phyloP scores from a whole-genome alignment of 2,888 invertebrate genomes.

The Encarsia formosa region DNA sequence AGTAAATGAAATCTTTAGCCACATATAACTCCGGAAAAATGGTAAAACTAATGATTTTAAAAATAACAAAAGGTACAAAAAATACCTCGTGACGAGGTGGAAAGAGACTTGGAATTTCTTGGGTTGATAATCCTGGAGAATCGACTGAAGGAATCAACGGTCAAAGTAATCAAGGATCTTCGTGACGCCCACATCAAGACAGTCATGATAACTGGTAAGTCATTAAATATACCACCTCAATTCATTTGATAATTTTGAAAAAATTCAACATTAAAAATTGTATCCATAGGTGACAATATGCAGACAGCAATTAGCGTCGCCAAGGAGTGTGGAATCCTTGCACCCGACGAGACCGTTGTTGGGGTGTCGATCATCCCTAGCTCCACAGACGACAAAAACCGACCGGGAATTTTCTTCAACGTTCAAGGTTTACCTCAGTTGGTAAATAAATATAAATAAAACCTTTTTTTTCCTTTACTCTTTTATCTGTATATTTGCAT shows the following conservation, averaged over 20 bases:
- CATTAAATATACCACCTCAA: neutral
- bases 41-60: too few species aligned
- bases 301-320: constrained; percentile 90
- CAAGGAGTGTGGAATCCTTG: constrained; percentile 74
- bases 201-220: constrained; percentile 82
- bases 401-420: constrained; percentile 43
- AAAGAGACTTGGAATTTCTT: constrained; percentile 67
- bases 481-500: too few species aligned
- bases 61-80: constrained; percentile 54
- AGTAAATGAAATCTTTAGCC: too few species aligned
- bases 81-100: constrained; percentile 59
- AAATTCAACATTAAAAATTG: neutral
- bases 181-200: constrained; percentile 73
- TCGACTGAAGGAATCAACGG: constrained; percentile 75
- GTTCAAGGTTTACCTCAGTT: constrained; percentile 36
- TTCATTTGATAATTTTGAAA: too few species aligned
- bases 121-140: constrained; percentile 83
- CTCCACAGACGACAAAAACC: constrained; percentile 33
- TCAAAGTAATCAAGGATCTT: constrained; percentile 67
- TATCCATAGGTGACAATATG: constrained; percentile 75
- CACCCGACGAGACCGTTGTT: constrained; percentile 55
- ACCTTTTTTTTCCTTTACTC: too few species aligned
- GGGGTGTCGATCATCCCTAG: constrained; percentile 41
- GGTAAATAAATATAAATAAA: constrained; percentile 7
- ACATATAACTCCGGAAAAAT: too few species aligned